Percentiles rank a stretch among this genome's conserved stretches.
phyloP scores from a whole-genome alignment of 2,797 vertebrate species.

The Pangasius krempfi region DNA sequence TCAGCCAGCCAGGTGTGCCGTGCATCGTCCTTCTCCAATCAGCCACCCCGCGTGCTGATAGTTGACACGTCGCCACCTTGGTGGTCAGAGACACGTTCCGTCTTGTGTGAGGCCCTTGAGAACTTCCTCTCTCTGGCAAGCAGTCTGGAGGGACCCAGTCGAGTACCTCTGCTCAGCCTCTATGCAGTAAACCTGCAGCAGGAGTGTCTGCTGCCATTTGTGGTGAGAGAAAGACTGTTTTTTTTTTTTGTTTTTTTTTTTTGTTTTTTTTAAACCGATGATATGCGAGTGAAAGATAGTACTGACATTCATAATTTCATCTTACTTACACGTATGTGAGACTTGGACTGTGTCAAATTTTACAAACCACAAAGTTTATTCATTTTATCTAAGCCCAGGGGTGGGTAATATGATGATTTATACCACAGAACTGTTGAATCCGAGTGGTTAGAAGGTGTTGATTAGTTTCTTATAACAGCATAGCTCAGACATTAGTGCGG shows the following conservation, averaged over 20 bases:
- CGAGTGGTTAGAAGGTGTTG: neutral
- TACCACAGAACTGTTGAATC: neutral
- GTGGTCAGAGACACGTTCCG: conserved; percentile 77
- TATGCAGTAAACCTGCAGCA: conserved; percentile 84
- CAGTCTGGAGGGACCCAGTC: conserved; percentile 79
- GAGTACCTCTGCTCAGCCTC: conserved; percentile 86
- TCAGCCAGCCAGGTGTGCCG: conserved; percentile 59
- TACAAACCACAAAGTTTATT: neutral
- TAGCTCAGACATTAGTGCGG: neutral
- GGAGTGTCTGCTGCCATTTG: conserved; percentile 91
- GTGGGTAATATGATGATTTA: neutral
- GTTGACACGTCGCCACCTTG: conserved; percentile 81
- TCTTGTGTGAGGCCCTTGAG: conserved; percentile 88
- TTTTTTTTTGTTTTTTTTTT: neutral
- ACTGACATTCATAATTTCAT: neutral
- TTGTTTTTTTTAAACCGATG: neutral
- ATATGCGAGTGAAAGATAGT: neutral
- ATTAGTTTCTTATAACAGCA: neutral
- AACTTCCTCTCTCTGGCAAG: conserved; percentile 85
- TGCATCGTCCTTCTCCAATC: conserved; percentile 68
- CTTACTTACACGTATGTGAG: neutral
- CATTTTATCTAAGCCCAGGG: neutral
- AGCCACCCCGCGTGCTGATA: conserved; percentile 81
- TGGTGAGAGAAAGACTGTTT: conserved; percentile 74
- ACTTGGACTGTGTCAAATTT: neutral